Percentiles rank a stretch among this genome's conserved stretches.
Evolutionary conservation across 2,888 invertebrate genomes (phyloP).

Genomic region (Augochlorella aurata): DNA sequence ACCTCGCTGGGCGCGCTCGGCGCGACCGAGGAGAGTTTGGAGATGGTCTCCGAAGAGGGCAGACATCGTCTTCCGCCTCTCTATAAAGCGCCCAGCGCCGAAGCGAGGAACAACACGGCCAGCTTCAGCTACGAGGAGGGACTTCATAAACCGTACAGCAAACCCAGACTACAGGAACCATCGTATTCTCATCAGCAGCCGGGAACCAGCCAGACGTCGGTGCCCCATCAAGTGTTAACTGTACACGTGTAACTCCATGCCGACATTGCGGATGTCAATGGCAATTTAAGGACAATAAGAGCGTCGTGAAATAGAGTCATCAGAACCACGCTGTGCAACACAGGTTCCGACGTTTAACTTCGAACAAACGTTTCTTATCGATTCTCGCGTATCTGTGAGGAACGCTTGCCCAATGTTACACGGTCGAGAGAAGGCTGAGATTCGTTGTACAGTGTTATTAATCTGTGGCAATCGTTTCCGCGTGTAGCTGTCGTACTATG

Average conservation of each 20-base stretch:
- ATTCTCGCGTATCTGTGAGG: background rate
- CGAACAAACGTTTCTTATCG: background rate
- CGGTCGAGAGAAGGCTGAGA: background rate
- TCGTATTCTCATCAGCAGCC: conserved; percentile 77
- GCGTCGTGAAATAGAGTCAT: conserved; percentile 12
- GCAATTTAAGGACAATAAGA: conserved; percentile 1
- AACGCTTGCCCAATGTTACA: background rate
- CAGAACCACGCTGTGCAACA: background rate
- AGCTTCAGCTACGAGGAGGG: conserved; percentile 82
- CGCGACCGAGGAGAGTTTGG: conserved; percentile 84
- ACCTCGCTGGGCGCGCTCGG: conserved; percentile 82
- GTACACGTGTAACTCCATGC: conserved; percentile 76
- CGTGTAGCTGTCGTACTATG: background rate
- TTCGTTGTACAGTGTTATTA: background rate
- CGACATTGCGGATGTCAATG: background rate
- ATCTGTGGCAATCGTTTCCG: conserved; percentile 1
- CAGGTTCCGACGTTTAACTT: background rate
- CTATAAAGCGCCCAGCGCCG: conserved; percentile 93
- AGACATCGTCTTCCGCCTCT: conserved; percentile 84
- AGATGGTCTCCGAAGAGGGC: conserved; percentile 85
- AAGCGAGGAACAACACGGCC: conserved; percentile 92
- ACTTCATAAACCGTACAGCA: conserved; percentile 79
- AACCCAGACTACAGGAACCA: conserved; percentile 79
- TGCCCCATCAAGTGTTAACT: conserved; percentile 79
- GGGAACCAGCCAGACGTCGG: conserved; percentile 76